Base-by-base conservation (phyloP, 2,113 vertebrate genomes). In the Pangasianodon gigas region DNA sequence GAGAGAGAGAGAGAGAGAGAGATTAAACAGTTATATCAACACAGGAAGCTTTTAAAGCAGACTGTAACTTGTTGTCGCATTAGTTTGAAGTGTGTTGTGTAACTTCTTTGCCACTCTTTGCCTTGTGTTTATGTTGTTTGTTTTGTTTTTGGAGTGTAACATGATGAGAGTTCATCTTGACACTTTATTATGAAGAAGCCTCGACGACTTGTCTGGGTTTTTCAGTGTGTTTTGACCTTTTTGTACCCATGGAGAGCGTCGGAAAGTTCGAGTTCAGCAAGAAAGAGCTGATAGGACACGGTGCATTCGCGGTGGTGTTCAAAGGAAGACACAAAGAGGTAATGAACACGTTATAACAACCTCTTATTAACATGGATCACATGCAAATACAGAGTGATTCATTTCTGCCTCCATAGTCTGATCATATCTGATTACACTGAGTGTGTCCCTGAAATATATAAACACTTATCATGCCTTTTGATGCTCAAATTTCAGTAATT, bases 291-390 rank as follows among this genome's bases (percentile, higher is more conserved):
- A 98, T 99, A 92, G 98, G 98, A 46, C 97, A 98, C 92, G 98
- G 98, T 37, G 98, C 98, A 67, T 99, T 99, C 93, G 98, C 98
- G 0, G 97, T 99, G 84, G 98, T 99, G 91, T 99, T 98, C 94
- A 99, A 97, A 96, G 98, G 98, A 90, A 96, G 98, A 94, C 97
- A 98, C 89, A 98, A 96, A 94, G 97, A 98, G 97, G 98, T 99
- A 96, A 60, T 60, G 3, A 62, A 0, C 82, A 8, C 56, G 32
- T 41, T 84, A 84, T 84, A 84, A 83, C 79, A 26, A 9, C n/a
- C 6, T 2, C 11, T 16, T 54, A 54, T n/a, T n/a, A 2, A 1
- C 21, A 3, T 6, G 5, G 0, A 18, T 26, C 21, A 4, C 8
- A 13, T 48, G 10, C 0, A 19, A 1, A 37, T 41, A 5, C 18